Percentiles rank a stretch among this genome's conserved stretches.
Evolutionary conservation across 2,888 invertebrate genomes (phyloP).

Genomic region (Proisotoma minuta): DNA sequence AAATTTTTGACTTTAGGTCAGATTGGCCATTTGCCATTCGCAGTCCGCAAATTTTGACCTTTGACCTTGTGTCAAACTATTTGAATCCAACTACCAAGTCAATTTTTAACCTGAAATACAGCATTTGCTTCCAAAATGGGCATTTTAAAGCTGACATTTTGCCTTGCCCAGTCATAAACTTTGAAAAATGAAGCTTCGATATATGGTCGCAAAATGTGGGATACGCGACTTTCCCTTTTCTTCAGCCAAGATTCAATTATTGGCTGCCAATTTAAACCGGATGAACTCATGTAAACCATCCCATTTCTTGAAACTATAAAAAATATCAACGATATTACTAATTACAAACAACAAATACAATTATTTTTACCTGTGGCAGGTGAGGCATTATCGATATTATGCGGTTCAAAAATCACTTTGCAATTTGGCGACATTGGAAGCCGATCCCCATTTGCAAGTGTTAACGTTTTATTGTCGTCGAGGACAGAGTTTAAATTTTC

Average conservation of each 20-base stretch:
- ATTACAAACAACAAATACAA: conserved; percentile 60
- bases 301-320: background rate
- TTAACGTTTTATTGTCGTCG: conserved; percentile 89
- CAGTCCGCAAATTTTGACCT: no score
- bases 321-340: background rate
- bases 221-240: conserved; percentile 55
- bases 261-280: conserved; percentile 88
- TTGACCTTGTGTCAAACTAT: no score
- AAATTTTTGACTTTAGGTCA: no score
- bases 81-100: no score
- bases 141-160: conserved; percentile 77
- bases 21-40: no score
- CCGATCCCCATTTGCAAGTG: conserved; percentile 90
- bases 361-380: conserved; percentile 93
- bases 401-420: conserved; percentile 94
- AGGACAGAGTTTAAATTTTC: conserved; percentile 95
- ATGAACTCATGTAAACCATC: conserved; percentile 90
- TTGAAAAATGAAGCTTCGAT: conserved; percentile 71
- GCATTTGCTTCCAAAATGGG: conserved; percentile 85
- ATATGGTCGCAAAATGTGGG: conserved; percentile 64
- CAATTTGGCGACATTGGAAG: conserved; percentile 89
- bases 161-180: conserved; percentile 76
- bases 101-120: conserved; percentile 64
- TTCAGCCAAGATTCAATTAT: conserved; percentile 82
- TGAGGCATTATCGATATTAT: conserved; percentile 95